Base-by-base conservation (phyloP, 2,113 vertebrate genomes). In the Hippocampus comes region DNA sequence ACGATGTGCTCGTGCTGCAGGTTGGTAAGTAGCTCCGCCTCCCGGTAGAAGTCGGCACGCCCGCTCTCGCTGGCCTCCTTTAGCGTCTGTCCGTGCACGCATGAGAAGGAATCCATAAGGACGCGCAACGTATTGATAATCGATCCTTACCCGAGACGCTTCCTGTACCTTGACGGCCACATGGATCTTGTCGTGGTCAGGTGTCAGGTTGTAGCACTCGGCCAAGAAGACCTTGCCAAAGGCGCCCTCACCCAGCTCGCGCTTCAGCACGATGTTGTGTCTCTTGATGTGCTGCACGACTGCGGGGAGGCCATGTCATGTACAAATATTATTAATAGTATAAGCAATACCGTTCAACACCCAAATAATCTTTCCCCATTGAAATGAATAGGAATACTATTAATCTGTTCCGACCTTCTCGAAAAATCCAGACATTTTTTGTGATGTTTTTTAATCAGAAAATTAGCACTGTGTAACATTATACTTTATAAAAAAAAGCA, bases 221-320 rank as follows among this genome's bases (percentile, higher is more conserved):
- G 97, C 97, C 48, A 99, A 92, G 79, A 99, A 99, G 72, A 99
- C 97, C 90, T 98, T 99, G 64, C 97, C 97, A 72, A 99, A 99
- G 43, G 97, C 97, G 78, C 97, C 97, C 91, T 99, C 97, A 73
- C 97, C 97, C 67, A 99, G 92, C 88, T 99, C 97, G 79, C 96
- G 93, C 91, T 97, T 99, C 78, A 99, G 91, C 49, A 98, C 94
- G 0, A 99, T 99, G 87, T 99, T 98, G 87, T 98, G 96, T 63
- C 97, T 93, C 83, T 99, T 99, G 90, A 99, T 99, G 88, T 99
- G 97, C 81, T 98, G 96, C 78, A 99, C 97, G 85, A 98, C 97
- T 99, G 90, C 17, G 27, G 59, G 27, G 2, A 34, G 57, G 23
- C 23, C 56, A 59, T 4, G 14, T 2, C 1, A 57, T 5, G 4